Evolutionary conservation across 2,888 invertebrate genomes (phyloP), one percentile per base, ranked within the genome.

Genomic region (Polylopha cassiicola): DNA sequence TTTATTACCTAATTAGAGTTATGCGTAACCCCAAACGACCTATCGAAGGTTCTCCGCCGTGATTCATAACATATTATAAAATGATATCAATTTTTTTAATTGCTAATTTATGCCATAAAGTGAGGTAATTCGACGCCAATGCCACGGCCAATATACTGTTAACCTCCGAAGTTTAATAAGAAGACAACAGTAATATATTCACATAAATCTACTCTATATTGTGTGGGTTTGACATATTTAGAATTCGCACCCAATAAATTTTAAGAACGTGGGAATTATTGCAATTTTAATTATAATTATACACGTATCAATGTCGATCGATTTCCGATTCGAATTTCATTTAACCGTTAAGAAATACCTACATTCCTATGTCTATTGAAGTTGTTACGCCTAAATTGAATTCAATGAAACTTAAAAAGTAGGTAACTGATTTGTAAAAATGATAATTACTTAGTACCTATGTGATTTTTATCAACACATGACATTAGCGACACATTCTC

Each of bases 91-190:
- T 11, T 16, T 17, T 15, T 47, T 47, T 39, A 43, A 38, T 50
- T 44, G 46, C 45, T 52, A 51, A 54, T 52, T 48, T 47, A 55
- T 50, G 44, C 48, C 24, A 45, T 39, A 48, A 49, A 50, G 45
- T 46, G 43, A 44, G 43, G 31, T 29, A 32, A 34, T 43, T 39
- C 44, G n/a, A n/a, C 46, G 38, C 50, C 59, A 59, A 51, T 55
- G 58, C 56, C 58, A 58, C 30, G 56, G 58, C 37, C 51, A 37
- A 14, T 33, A 24, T 24, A 26, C 23, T 27, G 43, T 38, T 45
- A 36, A 22, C 30, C 29, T 39, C 18, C 23, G 23, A 27, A 18
- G 9, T 11, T 28, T 39, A 32, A 42, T 46, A 26, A 38, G 27
- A 6, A 7, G 22, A 26, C 33, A n/a, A n/a, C 15, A 22, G 28